A percentile compares a stretch with the other conserved stretches of the same genome.
Conservation (phyloP, 1,140 invertebrate genomes). For the Homarus americanus region DNA sequence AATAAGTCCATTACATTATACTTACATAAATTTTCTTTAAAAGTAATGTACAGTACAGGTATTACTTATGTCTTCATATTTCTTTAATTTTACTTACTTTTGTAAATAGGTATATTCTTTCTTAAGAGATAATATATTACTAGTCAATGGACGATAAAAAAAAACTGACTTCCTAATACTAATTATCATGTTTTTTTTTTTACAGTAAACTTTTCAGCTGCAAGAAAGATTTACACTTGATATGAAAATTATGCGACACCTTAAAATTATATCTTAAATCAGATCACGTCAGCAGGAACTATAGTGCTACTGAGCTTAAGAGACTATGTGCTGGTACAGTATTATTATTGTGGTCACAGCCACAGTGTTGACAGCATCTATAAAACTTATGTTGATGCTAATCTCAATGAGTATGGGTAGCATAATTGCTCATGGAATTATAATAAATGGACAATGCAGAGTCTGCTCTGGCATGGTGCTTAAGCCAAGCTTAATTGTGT, state of each 20-base stretch:
- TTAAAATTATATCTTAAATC: conserved; percentile 34
- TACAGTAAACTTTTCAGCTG: conserved; percentile 11
- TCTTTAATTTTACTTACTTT: not conserved
- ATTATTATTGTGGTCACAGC: conserved; percentile 22
- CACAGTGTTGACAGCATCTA: not conserved
- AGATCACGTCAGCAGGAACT: conserved; percentile 47
- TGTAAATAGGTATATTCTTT: too few species aligned
- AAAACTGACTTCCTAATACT: not conserved
- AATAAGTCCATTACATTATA: too few species aligned
- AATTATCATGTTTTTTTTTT: not conserved
- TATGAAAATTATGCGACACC: conserved; percentile 17
- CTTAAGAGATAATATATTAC: not conserved
- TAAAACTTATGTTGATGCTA: not conserved
- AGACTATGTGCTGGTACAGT: not conserved
- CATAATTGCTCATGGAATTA: not conserved
- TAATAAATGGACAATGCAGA: too few species aligned
- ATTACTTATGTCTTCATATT: conserved; percentile 7
- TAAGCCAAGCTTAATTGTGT: too few species aligned
- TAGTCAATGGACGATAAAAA: conserved; percentile 11
- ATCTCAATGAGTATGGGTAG: not conserved
- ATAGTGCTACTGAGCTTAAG: conserved; percentile 10
- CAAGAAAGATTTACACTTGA: conserved; percentile 6
- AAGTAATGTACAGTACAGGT: not conserved
- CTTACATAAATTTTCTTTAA: not conserved
- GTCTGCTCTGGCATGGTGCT: too few species aligned